Evolutionary conservation across 2,888 invertebrate species (phyloP).

Genomic region (Eurois occulta): DNA sequence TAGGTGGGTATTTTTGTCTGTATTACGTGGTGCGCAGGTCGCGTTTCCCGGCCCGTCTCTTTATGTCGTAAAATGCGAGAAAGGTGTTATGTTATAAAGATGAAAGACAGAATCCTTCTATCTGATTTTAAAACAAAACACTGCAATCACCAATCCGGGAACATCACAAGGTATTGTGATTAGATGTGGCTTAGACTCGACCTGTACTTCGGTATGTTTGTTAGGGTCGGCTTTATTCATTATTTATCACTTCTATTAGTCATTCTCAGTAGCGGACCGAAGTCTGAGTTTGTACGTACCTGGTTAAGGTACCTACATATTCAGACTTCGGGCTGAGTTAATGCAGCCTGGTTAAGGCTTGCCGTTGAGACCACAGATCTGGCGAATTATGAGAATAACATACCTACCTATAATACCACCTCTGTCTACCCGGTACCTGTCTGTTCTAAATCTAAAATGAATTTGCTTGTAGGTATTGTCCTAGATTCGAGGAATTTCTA

Average conservation of each 20-base stretch:
- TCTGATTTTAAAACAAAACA: not conserved
- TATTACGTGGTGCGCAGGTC: not conserved
- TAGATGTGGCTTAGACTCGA: not conserved
- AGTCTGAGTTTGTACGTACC: not conserved
- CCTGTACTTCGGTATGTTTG: not conserved
- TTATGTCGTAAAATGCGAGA: not conserved
- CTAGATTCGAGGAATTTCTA: not conserved
- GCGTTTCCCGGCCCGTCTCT: not conserved
- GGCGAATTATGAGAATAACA: not conserved
- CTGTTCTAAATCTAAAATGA: not conserved
- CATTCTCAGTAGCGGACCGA: not conserved
- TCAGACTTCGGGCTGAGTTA: no score
- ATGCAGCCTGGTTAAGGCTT: no score
- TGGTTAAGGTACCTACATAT: no score
- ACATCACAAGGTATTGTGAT: not conserved
- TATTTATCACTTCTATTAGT: not conserved
- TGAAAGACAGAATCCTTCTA: not conserved
- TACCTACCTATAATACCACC: not conserved
- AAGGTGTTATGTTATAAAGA: not conserved
- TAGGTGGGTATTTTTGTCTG: not conserved
- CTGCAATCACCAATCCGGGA: not conserved
- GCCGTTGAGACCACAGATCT: not conserved
- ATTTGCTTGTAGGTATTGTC: not conserved
- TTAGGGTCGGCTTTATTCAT: not conserved
- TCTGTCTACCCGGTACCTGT: not conserved